A percentile compares a stretch with the other conserved stretches of the same genome.
These are phyloP conservation scores for Arrhamphus sclerolepis DNA, from an alignment of 2,797 vertebrate genomes.

Conservation along the genomic window DNA sequence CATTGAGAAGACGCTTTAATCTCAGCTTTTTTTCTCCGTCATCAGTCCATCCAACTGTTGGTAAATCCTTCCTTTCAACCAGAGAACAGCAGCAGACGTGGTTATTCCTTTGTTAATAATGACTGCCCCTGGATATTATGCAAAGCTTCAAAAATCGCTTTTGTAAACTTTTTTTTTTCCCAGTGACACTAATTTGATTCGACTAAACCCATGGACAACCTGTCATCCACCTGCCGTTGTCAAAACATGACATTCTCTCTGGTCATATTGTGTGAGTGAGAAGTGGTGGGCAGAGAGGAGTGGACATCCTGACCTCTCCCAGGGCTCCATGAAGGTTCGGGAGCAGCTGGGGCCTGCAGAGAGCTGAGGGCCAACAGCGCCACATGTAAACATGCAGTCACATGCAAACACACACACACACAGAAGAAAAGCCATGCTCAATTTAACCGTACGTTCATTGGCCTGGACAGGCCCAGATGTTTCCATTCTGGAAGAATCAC, in stretches of 20 bases:
- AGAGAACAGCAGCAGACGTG: slow-evolving; percentile 52
- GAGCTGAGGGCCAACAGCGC: slow-evolving; percentile 12
- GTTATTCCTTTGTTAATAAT: slow-evolving; percentile 57
- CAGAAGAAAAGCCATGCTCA: background rate
- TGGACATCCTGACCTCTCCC: slow-evolving; percentile 43
- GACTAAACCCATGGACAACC: slow-evolving; percentile 46
- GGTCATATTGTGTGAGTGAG: slow-evolving; percentile 9
- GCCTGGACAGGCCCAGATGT: slow-evolving; percentile 19
- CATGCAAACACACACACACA: slow-evolving; percentile 10
- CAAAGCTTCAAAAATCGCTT: slow-evolving; percentile 16
- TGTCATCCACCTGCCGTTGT: slow-evolving; percentile 29
- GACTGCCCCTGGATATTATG: slow-evolving; percentile 25
- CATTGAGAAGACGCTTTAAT: slow-evolving; percentile 23
- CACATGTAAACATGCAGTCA: slow-evolving; percentile 15
- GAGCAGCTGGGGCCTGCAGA: slow-evolving; percentile 22
- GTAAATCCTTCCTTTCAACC: slow-evolving; percentile 37
- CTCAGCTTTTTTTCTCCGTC: slow-evolving; percentile 27
- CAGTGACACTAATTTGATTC: slow-evolving; percentile 34
- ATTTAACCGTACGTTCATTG: background rate
- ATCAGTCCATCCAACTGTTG: slow-evolving; percentile 43
- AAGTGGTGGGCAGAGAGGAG: slow-evolving; percentile 25
- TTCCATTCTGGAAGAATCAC: slow-evolving; percentile 11
- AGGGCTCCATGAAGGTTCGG: slow-evolving; percentile 40
- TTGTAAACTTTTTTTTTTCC: slow-evolving; percentile 11
- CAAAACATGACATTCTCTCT: slow-evolving; percentile 21